Evolutionary conservation across 1,140 invertebrate genomes (phyloP).

Genomic region (Leptopilina clavipes): DNA sequence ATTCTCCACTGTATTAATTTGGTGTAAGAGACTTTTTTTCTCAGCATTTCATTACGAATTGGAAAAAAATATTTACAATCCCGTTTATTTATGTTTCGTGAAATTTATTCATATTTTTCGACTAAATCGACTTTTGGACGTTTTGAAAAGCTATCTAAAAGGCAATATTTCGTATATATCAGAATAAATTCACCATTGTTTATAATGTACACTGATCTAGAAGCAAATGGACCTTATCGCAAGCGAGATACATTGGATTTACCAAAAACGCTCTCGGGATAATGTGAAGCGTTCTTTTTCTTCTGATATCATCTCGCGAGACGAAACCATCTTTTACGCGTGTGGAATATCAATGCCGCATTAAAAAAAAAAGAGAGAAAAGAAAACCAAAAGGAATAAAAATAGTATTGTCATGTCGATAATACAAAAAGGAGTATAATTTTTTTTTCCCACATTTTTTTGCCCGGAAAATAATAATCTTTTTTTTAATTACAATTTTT

Average conservation of each 20-base stretch:
- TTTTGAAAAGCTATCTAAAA: too few relatives aligned
- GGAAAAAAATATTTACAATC: too few relatives aligned
- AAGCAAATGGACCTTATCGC: slow-evolving; percentile 32
- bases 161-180: too few relatives aligned
- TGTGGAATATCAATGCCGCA: slow-evolving; percentile 69
- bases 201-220: slow-evolving; percentile 23
- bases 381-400: slow-evolving; percentile 38
- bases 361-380: too few relatives aligned
- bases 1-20: not conserved
- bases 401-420: slow-evolving; percentile 34
- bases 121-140: too few relatives aligned
- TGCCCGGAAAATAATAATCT: not conserved
- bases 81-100: too few relatives aligned
- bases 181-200: not conserved
- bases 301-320: slow-evolving; percentile 67
- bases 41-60: not conserved
- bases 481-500: not conserved
- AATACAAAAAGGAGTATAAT: not conserved
- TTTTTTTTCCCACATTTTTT: not conserved
- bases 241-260: slow-evolving; percentile 32
- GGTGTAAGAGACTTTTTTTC: not conserved
- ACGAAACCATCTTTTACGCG: slow-evolving; percentile 73
- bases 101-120: too few relatives aligned
- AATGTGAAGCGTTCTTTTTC: slow-evolving; percentile 53
- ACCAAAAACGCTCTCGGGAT: slow-evolving; percentile 33